A percentile compares a stretch with the other conserved stretches of the same genome.
Conservation (phyloP, 2,797 vertebrate species). For the Podargus strigoides region DNA sequence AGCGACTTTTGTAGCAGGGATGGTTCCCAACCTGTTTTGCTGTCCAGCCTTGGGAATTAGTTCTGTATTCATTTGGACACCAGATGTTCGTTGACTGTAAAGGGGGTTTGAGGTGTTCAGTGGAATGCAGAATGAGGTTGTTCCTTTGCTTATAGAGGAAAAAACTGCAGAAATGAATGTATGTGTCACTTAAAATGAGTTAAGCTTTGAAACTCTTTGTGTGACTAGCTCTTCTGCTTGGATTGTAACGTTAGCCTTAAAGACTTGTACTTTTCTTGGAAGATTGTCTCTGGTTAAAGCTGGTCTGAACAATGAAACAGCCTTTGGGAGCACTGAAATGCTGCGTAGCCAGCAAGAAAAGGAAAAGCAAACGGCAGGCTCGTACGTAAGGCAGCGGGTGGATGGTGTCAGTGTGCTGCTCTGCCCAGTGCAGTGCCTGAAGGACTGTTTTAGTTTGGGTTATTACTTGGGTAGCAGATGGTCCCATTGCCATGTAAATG, state of each 20-base stretch:
- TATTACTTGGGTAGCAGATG: constrained; percentile 29
- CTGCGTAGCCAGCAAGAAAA: neutral
- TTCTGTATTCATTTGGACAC: constrained; percentile 15
- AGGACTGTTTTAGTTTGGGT: constrained; percentile 46
- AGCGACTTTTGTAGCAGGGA: neutral
- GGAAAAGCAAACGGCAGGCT: neutral
- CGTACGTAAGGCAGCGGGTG: neutral
- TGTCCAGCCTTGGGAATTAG: constrained; percentile 17
- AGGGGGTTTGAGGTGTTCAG: constrained; percentile 8
- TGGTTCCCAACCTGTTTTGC: constrained; percentile 5
- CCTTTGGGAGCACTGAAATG: constrained; percentile 12
- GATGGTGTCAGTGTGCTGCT: neutral
- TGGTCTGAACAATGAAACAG: constrained; percentile 33
- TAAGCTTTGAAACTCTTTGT: neutral
- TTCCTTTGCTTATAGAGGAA: neutral
- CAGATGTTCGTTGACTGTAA: neutral
- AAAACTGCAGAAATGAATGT: constrained; percentile 43
- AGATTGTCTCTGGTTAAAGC: constrained; percentile 6
- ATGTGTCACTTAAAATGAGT: neutral
- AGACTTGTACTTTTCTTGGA: constrained; percentile 3
- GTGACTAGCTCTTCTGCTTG: constrained; percentile 2
- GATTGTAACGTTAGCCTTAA: constrained; percentile 42
- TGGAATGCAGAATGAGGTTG: constrained; percentile 11
- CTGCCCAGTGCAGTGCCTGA: neutral
- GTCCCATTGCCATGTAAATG: neutral